Evolutionary conservation across 2,888 invertebrate genomes (phyloP), one percentile per base, ranked within the genome.

Genomic region (Archips xylosteana): DNA sequence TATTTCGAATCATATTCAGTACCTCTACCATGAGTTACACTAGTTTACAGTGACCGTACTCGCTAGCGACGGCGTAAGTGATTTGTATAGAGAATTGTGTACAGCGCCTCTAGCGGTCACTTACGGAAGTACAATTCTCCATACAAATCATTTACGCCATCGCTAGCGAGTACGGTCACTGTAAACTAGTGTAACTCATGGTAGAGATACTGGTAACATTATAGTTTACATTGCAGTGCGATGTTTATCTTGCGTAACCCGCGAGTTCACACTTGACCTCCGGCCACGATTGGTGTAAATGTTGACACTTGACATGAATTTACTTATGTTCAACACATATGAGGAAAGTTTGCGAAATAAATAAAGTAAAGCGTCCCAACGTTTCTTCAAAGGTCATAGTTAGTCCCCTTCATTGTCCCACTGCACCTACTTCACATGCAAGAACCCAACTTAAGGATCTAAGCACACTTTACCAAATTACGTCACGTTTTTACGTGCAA

Each of bases 231-330:
- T 57, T 57, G 32, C 57, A 57, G 32, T 57, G 57, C 32, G 32
- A 32, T 57, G 57, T 57, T 63, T 59, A 59, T 51, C 63, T 73
- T 73, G 63, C 59, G 68, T 69, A 68, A 73, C 45, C n/a, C 15
- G 12, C 67, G 45, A 59, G 54, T 62, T 49, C 68, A 64, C 68
- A 64, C 59, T 64, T 73, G 73, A 73, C 73, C 73, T 68, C 63
- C 39, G 12, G 6, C n/a, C 10, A 32, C 15, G 23, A 59, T 34
- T 34, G 45, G 67, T 36, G 45, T 10, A 57, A 57, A 12, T 57
- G 59, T 60, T 64, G 59, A 39, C 63, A 64, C 73, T 73, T 73
- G 68, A 68, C 73, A 73, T 68, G 32, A 39, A 69, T 63, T 51
- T 47, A n/a, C 57, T 68, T 64, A 59, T 34, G 45, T 47, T 71